These are phyloP conservation scores for Heteropelma amictum DNA, from an alignment of 2,888 invertebrate species.

Conservation along the genomic window DNA sequence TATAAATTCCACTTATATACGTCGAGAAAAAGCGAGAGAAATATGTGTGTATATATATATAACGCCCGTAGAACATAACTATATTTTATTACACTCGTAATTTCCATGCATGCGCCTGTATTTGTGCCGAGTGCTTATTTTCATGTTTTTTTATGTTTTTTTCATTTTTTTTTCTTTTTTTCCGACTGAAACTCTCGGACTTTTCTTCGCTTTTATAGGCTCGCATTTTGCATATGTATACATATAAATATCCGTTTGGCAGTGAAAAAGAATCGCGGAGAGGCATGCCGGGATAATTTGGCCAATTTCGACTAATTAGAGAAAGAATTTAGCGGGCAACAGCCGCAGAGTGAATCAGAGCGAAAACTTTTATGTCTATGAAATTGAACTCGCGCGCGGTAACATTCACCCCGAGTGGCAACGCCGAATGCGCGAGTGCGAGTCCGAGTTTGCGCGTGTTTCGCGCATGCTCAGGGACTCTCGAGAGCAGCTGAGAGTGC, in stretches of 20 bases:
- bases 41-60: neutral
- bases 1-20: slow-evolving; percentile 27
- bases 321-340: slow-evolving; percentile 5
- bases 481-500: too few relatives aligned
- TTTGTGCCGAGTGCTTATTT: slow-evolving; percentile 4
- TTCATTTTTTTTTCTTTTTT: neutral
- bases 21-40: slow-evolving; percentile 5
- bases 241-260: slow-evolving; percentile 2
- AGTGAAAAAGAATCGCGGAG: slow-evolving; percentile 3
- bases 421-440: too few relatives aligned
- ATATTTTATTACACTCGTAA: slow-evolving; percentile 57
- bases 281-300: neutral
- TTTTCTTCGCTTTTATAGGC: slow-evolving; percentile 7
- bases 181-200: neutral
- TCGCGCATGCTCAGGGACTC: too few relatives aligned
- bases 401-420: too few relatives aligned
- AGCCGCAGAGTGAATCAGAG: neutral
- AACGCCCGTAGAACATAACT: slow-evolving; percentile 14
- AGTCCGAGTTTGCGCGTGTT: too few relatives aligned
- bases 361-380: neutral
- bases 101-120: slow-evolving; percentile 53
- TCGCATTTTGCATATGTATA: slow-evolving; percentile 1
- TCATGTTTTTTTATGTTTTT: neutral
- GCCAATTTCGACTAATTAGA: slow-evolving; percentile 49
- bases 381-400: too few relatives aligned